Percentiles rank a stretch among this genome's conserved stretches.
Conservation (phyloP, 2,888 invertebrate species). For the Drosophila gaucha region DNA sequence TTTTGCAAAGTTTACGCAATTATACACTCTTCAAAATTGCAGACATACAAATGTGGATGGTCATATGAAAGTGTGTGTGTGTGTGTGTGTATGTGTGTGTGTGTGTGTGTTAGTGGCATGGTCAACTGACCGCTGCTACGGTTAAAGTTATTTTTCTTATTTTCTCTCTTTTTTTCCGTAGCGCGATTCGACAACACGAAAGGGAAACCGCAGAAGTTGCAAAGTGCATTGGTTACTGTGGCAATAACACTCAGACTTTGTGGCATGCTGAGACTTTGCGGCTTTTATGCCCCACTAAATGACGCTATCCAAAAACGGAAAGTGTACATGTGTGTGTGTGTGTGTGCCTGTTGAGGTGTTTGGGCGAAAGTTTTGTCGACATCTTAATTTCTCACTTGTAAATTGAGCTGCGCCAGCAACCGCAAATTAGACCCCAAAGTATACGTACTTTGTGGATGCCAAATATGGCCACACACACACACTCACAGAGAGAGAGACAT, state of each 20-base stretch:
- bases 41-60: not conserved
- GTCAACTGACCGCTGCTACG: slow-evolving; percentile 13
- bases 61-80: not conserved
- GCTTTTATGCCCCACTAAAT: slow-evolving; percentile 41
- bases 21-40: slow-evolving; percentile 6
- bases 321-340: slow-evolving; percentile 11
- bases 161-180: not conserved
- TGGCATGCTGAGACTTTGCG: slow-evolving; percentile 62
- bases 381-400: slow-evolving; percentile 80
- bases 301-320: slow-evolving; percentile 17
- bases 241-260: slow-evolving; percentile 71
- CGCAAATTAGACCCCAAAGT: slow-evolving; percentile 79
- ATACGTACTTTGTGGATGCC: slow-evolving; percentile 75
- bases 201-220: slow-evolving; percentile 29
- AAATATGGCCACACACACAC: slow-evolving; percentile 44
- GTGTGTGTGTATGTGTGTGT: not conserved
- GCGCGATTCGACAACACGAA: slow-evolving; percentile 1
- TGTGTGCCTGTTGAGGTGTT: slow-evolving; percentile 53
- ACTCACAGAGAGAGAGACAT: slow-evolving; percentile 3
- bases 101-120: not conserved
- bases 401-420: slow-evolving; percentile 76
- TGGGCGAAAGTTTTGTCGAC: slow-evolving; percentile 70
- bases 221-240: slow-evolving; percentile 65
- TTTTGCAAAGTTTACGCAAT: slow-evolving; percentile 18
- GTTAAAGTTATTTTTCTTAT: slow-evolving; percentile 1